These are phyloP conservation scores for Brotogeris chrysoptera DNA, from an alignment of 2,797 vertebrate species.

Conservation along the genomic window DNA sequence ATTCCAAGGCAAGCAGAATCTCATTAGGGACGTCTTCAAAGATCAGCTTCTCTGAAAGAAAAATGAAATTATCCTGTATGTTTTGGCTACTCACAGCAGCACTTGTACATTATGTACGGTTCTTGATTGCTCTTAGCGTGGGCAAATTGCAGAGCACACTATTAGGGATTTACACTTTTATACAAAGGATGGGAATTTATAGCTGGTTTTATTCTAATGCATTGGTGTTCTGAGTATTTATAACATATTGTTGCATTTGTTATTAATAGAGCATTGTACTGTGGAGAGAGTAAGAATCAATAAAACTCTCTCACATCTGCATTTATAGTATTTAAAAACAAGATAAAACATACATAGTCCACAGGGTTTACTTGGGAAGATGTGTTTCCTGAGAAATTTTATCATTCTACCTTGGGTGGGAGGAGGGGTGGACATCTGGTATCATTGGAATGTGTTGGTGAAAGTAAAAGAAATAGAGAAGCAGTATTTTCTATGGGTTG, in stretches of 20 bases:
- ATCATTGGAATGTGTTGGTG: background rate
- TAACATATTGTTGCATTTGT: slow-evolving; percentile 48
- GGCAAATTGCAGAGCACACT: slow-evolving; percentile 1
- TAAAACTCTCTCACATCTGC: slow-evolving; percentile 19
- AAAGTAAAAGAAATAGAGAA: background rate
- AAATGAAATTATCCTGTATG: background rate
- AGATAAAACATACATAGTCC: background rate
- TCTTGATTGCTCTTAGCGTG: background rate
- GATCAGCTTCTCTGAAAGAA: background rate
- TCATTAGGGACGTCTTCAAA: slow-evolving; percentile 18
- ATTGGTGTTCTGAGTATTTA: slow-evolving; percentile 34
- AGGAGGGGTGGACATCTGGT: background rate
- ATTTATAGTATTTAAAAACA: slow-evolving; percentile 53
- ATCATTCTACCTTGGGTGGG: background rate
- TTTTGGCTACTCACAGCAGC: background rate
- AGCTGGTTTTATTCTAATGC: slow-evolving; percentile 27
- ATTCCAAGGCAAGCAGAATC: background rate
- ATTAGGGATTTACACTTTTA: slow-evolving; percentile 35
- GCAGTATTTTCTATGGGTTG: background rate
- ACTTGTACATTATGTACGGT: background rate
- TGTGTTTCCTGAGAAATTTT: background rate
- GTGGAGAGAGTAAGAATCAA: slow-evolving; percentile 17
- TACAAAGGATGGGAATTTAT: background rate
- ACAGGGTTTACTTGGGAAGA: background rate
- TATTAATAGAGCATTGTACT: slow-evolving; percentile 34